Evolutionary conservation across 2,888 invertebrate species (phyloP).

Genomic region (Alloscopus bannaensis): DNA sequence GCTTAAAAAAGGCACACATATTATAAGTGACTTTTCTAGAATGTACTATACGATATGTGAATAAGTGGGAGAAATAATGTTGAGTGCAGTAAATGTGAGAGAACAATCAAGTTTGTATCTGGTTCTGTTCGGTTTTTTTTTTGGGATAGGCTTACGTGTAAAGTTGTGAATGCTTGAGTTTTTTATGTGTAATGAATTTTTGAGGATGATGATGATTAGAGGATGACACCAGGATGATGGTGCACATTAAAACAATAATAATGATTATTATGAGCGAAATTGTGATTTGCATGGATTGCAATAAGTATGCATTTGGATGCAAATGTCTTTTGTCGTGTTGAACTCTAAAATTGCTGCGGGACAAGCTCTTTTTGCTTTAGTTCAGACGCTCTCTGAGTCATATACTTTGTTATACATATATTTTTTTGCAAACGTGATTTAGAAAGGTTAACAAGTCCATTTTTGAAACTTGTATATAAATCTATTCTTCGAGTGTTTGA

Average conservation of each 20-base stretch:
- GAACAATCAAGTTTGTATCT: constrained; percentile 22
- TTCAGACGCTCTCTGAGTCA: no score
- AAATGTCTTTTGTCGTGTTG: no score
- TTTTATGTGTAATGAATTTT: background rate
- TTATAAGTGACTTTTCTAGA: background rate
- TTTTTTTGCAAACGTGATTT: no score
- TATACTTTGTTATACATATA: no score
- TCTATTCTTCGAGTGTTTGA: no score
- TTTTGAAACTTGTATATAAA: no score
- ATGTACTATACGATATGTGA: background rate
- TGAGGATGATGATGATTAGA: background rate
- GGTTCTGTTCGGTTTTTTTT: constrained; percentile 34
- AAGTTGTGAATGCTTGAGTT: background rate
- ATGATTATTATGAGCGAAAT: background rate
- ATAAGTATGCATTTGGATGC: background rate
- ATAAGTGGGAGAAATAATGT: background rate
- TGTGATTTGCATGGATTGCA: background rate
- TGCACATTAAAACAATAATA: background rate
- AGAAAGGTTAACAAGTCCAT: no score
- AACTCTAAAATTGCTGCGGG: no score
- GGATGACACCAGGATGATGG: background rate
- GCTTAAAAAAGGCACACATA: background rate
- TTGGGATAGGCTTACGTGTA: background rate
- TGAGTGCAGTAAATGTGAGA: background rate
- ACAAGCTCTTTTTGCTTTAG: no score